Conservation (phyloP, 2,113 vertebrate genomes). For the Callorhinus ursinus region DNA sequence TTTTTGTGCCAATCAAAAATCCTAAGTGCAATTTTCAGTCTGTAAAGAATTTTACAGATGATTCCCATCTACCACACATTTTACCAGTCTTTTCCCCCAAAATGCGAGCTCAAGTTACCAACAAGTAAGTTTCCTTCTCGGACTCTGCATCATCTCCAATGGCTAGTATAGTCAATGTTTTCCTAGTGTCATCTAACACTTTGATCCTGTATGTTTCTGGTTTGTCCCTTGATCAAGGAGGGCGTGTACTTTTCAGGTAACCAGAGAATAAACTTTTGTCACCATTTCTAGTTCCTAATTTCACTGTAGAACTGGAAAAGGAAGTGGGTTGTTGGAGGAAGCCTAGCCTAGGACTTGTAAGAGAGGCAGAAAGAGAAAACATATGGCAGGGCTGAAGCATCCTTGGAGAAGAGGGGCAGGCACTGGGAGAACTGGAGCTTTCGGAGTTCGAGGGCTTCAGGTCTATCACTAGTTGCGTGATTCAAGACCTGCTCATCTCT, state of each 20-base stretch:
- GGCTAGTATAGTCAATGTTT: not conserved
- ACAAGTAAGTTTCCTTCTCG: not conserved
- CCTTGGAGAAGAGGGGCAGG: not conserved
- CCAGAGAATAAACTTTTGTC: not conserved
- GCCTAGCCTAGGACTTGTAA: not conserved
- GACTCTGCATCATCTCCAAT: not conserved
- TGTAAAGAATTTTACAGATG: not conserved
- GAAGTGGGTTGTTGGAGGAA: not conserved
- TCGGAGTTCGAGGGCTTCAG: not conserved
- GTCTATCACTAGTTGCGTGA: not conserved
- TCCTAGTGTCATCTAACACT: not conserved
- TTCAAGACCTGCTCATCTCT: not conserved
- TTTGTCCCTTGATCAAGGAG: not conserved
- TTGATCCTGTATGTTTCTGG: not conserved
- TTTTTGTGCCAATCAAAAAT: not conserved
- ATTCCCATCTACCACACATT: not conserved
- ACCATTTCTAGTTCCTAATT: slow-evolving; percentile 18
- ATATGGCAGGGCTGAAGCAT: not conserved
- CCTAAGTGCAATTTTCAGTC: slow-evolving; percentile 14
- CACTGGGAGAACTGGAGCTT: not conserved
- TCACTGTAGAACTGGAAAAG: not conserved
- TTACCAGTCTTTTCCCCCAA: not conserved
- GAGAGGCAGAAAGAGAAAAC: slow-evolving; percentile 40
- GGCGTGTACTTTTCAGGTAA: not conserved
- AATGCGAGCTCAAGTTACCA: not conserved